Conservation (phyloP, 2,797 vertebrate species). For the Gambelia wislizenii region DNA sequence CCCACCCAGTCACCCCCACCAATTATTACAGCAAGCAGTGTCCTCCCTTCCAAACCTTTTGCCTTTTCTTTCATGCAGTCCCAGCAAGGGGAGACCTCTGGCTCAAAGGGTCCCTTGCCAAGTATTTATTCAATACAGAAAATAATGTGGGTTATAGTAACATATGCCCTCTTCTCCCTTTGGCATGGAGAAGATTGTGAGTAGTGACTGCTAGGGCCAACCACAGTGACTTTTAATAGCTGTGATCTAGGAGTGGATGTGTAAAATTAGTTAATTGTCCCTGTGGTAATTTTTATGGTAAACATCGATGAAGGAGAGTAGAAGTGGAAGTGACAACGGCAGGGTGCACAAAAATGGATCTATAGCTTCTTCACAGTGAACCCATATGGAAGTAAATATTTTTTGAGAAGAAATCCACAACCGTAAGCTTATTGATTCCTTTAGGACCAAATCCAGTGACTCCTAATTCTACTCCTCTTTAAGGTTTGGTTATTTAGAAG, state of each 20-base stretch:
- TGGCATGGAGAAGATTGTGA: neutral
- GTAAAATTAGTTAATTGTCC: neutral
- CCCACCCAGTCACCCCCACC: neutral
- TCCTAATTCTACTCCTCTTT: neutral
- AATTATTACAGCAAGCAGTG: neutral
- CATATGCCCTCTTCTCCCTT: constrained; percentile 12
- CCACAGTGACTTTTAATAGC: neutral
- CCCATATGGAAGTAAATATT: neutral
- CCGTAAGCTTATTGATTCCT: neutral
- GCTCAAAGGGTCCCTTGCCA: neutral
- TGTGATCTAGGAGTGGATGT: neutral
- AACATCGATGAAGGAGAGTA: neutral
- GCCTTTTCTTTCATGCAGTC: neutral
- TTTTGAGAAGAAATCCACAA: neutral
- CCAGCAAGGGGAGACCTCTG: constrained; percentile 3
- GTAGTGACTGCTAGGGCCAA: neutral
- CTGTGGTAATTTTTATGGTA: neutral
- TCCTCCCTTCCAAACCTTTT: neutral
- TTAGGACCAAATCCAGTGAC: neutral
- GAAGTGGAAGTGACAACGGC: neutral
- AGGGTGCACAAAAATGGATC: neutral
- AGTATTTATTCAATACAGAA: neutral
- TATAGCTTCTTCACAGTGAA: neutral
- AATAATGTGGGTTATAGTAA: constrained; percentile 3
- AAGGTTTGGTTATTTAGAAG: neutral